Evolutionary conservation across 1,140 invertebrate genomes (phyloP), one percentile per base, ranked within the genome.

Genomic region (Calephelis nemesis): DNA sequence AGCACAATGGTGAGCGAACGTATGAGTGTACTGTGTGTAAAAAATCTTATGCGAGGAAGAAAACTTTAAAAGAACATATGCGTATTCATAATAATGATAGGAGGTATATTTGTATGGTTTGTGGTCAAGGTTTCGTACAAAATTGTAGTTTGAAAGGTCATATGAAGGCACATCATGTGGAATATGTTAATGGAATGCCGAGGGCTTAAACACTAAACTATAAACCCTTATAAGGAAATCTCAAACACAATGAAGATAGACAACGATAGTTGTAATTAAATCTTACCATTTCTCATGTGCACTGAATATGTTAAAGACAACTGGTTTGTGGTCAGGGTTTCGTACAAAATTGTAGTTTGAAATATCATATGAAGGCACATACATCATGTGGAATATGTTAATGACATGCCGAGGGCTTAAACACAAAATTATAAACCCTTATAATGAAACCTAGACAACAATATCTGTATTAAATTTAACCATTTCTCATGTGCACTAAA

Each of bases 11-110:
- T 0, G 94, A 93, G 66, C 87, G 91, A 40, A 79, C 88, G 7
- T 90, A 89, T 68, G 91, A 93, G 4, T 94, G 93, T 78, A 72
- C 80, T 11, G 86, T 93, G 4, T 95, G 94, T 75, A 86, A 91
- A 13, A 92, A 94, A 62, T 81, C 92, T 5, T 95, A 94, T 79
- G 94, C 93, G 0, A 88, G 95, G 49, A 94, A 94, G 73, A 93
- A 95, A 75, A 95, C 94, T 8, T 54, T 76, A 19, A 68, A 67
- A 40, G 71, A 78, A 50, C 77, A 76, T 50, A 69, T 74, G 69
- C 60, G 70, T 11, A 74, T 75, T 8, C 83, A 85, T 68, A 76
- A 71, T 2, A 73, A 81, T 62, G 77, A 81, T 47, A 75, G 77
- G 45, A 62, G 76, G 6, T 82, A 76, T 62, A 62, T 66, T 0